Evolutionary conservation across 1,140 invertebrate species (phyloP), one percentile per base, ranked within the genome.

Genomic region (Medauroidea extradentata): DNA sequence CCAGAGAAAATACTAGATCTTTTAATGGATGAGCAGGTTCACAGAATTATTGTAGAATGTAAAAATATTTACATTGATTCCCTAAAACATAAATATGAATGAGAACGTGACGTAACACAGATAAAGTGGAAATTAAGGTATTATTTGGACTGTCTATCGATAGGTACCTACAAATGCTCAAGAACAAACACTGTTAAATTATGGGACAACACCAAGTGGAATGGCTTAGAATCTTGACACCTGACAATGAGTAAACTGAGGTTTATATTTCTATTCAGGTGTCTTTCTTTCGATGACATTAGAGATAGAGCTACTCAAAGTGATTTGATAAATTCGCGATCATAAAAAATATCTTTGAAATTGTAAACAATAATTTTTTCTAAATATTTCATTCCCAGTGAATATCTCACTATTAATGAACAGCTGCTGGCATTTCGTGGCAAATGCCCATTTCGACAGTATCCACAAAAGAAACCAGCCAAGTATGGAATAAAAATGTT

Each of bases 401-500:
- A 71, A 59, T 70, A 63, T 60, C 11, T 73, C 4, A 75, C 72
- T 49, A 65, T 80, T 61, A 79, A 81, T 71, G 79, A 51, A 25
- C 2, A 82, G 67, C 72, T 74, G 54, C 67, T 81, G 54, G 60
- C 74, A 44, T 74, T 75, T 63, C 54, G 71, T 46, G 77, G 75
- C 18, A 59, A 68, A 27, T 78, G 74, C 66, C 24, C 24, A 16
- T 77, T 78, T 53, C 41, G 64, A 27, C 70, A 75, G 57, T 78
- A 76, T 57, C 73, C 80, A 16, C 72, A 75, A n/a, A 66, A 60
- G 13, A 78, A 76, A 66, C 72, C 71, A 18, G 65, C 63, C 24
- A 72, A 72, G 64, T 79, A 78, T 73, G 69, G 73, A 63, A 69
- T 79, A 44, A 79, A 79, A 68, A 63, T 74, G 58, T 72, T 66